A percentile compares a stretch with the other conserved stretches of the same genome.
Evolutionary conservation across 2,888 invertebrate species (phyloP).

Genomic region (Stenchaetothrips biformis): DNA sequence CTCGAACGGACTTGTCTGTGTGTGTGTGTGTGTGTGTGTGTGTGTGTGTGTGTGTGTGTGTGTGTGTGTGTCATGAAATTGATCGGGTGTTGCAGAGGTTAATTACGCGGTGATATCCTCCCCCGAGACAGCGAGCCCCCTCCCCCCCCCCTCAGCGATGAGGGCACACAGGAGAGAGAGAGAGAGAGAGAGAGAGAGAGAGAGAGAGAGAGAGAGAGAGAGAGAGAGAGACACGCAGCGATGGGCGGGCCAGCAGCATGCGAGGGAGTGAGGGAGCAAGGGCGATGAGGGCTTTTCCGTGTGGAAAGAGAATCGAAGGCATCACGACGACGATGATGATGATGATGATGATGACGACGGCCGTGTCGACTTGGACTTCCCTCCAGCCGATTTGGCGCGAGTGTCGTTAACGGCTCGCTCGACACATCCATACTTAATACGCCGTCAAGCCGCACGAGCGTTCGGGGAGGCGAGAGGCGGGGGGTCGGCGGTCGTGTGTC

Average conservation of each 20-base stretch:
- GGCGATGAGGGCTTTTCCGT: no score
- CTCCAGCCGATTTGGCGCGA: neutral
- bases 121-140: neutral
- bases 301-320: no score
- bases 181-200: constrained; percentile 1
- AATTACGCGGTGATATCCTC: neutral
- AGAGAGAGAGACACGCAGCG: neutral
- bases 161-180: neutral
- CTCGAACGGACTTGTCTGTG: neutral
- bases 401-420: neutral
- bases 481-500: neutral
- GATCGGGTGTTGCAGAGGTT: neutral
- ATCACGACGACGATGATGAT: no score
- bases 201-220: constrained; percentile 1
- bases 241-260: neutral
- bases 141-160: neutral
- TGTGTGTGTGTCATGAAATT: neutral
- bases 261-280: neutral
- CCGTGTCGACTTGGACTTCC: neutral
- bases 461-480: neutral
- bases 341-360: no score
- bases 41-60: neutral
- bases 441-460: constrained; percentile 11
- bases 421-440: constrained; percentile 23
- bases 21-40: neutral